Conservation (phyloP, 2,888 invertebrate species). For the Tetrapedia diversipes region DNA sequence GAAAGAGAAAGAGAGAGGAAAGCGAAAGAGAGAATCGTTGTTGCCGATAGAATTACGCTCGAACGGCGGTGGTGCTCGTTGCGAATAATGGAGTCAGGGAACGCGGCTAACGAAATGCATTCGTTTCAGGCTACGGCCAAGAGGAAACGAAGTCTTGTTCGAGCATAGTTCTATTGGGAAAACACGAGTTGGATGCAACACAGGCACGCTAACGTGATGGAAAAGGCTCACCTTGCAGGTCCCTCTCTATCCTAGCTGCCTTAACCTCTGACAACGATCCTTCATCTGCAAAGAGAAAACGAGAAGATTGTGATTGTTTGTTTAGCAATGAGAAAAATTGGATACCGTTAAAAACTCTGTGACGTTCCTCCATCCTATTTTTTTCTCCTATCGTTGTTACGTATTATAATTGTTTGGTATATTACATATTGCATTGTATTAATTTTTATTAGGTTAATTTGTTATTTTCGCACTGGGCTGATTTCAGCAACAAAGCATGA, state of each 20-base stretch:
- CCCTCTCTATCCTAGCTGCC: conserved; percentile 75
- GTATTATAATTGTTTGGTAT: too few species aligned
- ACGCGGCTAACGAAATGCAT: conserved; percentile 7
- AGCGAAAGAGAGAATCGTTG: conserved; percentile 45
- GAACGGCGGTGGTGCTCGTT: conserved; percentile 9
- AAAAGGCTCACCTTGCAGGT: conserved; percentile 78
- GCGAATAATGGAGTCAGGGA: not conserved
- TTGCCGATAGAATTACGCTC: conserved; percentile 49
- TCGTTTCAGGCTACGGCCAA: not conserved
- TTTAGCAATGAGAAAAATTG: too few species aligned
- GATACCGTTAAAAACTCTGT: too few species aligned
- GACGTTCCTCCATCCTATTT: too few species aligned
- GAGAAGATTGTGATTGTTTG: too few species aligned
- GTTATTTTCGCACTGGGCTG: not conserved
- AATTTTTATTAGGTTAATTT: not conserved
- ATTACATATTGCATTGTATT: too few species aligned
- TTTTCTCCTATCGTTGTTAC: not conserved
- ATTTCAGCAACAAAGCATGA: too few species aligned
- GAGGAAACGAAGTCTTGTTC: conserved; percentile 24
- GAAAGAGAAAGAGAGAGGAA: conserved; percentile 27
- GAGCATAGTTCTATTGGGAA: conserved; percentile 52
- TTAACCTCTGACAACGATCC: conserved; percentile 63
- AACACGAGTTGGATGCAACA: conserved; percentile 58
- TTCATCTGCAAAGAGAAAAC: conserved; percentile 61
- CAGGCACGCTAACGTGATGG: conserved; percentile 39